Conservation (phyloP, 2,797 vertebrate genomes). For the Propithecus deckenii region DNA sequence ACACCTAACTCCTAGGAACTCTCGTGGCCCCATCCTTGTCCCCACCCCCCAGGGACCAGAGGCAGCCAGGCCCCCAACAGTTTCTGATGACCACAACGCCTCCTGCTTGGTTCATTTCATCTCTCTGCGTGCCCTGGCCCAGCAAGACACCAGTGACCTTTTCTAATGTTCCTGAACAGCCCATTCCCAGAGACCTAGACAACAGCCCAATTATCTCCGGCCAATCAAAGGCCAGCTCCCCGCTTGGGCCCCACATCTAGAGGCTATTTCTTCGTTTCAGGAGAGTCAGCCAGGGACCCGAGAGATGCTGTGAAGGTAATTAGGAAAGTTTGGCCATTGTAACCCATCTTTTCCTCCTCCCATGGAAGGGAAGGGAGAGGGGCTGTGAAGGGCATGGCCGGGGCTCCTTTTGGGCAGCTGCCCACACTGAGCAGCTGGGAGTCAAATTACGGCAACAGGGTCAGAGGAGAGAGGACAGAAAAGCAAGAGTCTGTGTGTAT, state of each 20-base stretch:
- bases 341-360: neutral
- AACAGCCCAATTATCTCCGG: constrained; percentile 49
- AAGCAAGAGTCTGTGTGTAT: neutral
- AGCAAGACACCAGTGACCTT: constrained; percentile 26
- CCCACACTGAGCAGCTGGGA: neutral
- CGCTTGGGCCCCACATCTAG: neutral
- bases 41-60: neutral
- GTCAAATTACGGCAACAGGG: neutral
- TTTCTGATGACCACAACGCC: constrained; percentile 75
- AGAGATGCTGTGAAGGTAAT: constrained; percentile 28
- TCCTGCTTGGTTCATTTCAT: constrained; percentile 69
- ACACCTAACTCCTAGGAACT: neutral
- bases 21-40: neutral
- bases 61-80: constrained; percentile 57
- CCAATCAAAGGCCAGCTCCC: constrained; percentile 56
- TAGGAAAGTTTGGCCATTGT: constrained; percentile 39
- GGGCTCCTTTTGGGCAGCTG: neutral
- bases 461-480: neutral
- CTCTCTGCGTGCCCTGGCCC: constrained; percentile 66
- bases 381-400: neutral
- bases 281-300: neutral
- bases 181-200: constrained; percentile 49
- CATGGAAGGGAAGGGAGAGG: neutral
- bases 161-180: constrained; percentile 76
- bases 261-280: constrained; percentile 40